A percentile compares a stretch with the other conserved stretches of the same genome.
Conservation (phyloP, 2,797 vertebrate genomes). For the Sphenopsis melanotis region DNA sequence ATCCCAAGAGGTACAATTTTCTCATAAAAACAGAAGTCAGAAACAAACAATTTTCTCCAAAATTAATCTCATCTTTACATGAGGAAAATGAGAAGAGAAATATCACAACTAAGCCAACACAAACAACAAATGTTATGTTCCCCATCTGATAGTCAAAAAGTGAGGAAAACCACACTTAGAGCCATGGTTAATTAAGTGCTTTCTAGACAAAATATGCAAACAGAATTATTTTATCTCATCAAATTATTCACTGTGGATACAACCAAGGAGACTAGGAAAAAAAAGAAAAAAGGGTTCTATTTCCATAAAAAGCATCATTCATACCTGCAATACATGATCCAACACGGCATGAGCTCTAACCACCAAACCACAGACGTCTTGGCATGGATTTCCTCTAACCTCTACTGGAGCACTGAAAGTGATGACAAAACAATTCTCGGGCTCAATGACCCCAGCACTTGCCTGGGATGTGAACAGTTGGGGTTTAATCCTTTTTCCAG, state of each 20-base stretch:
- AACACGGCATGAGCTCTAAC: not conserved
- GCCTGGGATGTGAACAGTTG: not conserved
- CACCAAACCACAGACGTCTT: not conserved
- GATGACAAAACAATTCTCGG: not conserved
- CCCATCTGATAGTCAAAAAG: not conserved
- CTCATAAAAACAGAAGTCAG: conserved; percentile 13
- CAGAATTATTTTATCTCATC: not conserved
- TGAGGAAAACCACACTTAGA: not conserved
- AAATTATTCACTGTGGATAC: not conserved
- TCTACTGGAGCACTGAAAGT: not conserved
- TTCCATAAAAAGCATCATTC: not conserved
- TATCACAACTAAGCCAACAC: conserved; percentile 20
- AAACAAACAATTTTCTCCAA: not conserved
- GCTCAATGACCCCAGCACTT: not conserved
- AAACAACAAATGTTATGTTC: not conserved
- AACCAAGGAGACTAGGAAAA: not conserved
- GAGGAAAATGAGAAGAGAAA: not conserved
- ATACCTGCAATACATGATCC: not conserved
- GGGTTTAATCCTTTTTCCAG: not conserved
- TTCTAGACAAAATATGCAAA: not conserved
- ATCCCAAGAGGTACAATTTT: not conserved
- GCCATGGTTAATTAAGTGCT: not conserved
- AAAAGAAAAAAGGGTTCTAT: not conserved
- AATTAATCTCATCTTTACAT: not conserved
- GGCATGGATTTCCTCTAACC: not conserved